Evolutionary conservation across 1,140 invertebrate species (phyloP), one percentile per base, ranked within the genome.

Genomic region (Holcopasites calliopsidis): DNA sequence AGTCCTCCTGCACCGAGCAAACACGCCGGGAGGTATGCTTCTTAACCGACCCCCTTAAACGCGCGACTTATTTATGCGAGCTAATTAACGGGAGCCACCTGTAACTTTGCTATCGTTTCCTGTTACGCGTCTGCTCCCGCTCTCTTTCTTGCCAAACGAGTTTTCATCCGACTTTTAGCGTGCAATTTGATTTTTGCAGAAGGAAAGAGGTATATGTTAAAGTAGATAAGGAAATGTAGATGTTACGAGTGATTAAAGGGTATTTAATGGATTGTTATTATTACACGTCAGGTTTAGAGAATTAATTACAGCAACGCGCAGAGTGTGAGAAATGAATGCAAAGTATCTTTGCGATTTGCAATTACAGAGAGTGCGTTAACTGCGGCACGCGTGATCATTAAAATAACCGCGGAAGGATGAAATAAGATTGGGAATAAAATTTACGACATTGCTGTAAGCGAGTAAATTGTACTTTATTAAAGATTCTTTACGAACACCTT

Each of bases 21-120:
- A 82, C 79, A 82, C 76, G 75, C 77, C 74, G 49, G 64, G 58
- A 70, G 64, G 75, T 81, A 77, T 33, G 38, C 79, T 78, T 54
- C 80, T 78, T 74, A 77, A 58, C 62, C 50, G 33, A 23, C 40
- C 60, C 69, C 62, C 58, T 77, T 77, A 82, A 82, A 82, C 80
- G 80, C 47, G 26, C 28, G 58, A 82, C 79, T 73, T 82, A 82
- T 81, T 82, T 82, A 80, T 82, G 69, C 66, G 47, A 52, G 33
- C 62, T 82, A 82, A 82, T 82, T 82, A 82, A 82, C 76, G 71
- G 65, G 16, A 54, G 50, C 23, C 21, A 23, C 47, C 58, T 38
- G 65, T n/a, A 64, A 77, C 66, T 52, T 55, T 26, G 28, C 33
- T 31, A 49, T 62, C 38, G 65, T 60, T 52, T 69, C 62, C 73